A percentile compares a stretch with the other conserved stretches of the same genome.
Evolutionary conservation across 2,888 invertebrate species (phyloP).

Genomic region (Oxycera nigricornis): DNA sequence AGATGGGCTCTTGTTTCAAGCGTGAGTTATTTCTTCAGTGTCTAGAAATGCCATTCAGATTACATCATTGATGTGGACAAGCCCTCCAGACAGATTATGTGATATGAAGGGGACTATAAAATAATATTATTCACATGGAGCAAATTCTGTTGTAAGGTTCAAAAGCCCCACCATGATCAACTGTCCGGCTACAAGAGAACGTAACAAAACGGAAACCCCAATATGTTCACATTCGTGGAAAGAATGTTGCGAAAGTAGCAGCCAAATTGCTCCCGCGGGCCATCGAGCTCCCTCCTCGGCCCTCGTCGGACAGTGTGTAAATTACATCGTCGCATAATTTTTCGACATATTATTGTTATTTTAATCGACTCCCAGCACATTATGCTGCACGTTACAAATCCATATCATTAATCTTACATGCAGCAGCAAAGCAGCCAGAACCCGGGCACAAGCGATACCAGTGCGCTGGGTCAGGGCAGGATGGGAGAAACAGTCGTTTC

Average conservation of each 20-base stretch:
- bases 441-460: not conserved
- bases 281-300: not conserved
- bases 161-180: not conserved
- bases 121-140: not conserved
- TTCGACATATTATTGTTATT: conserved; percentile 37
- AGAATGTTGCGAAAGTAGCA: not conserved
- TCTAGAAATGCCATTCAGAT: too few species aligned
- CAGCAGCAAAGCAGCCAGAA: too few species aligned
- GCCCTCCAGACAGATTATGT: not conserved
- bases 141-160: not conserved
- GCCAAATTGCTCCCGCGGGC: conserved; percentile 2
- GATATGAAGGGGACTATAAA: not conserved
- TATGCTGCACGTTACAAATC: conserved; percentile 34
- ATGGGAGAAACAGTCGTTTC: not conserved
- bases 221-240: too few species aligned
- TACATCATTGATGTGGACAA: too few species aligned
- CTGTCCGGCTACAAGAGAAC: not conserved
- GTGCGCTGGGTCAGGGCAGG: too few species aligned
- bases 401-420: conserved; percentile 35
- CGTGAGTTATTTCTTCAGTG: not conserved
- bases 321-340: conserved; percentile 36
- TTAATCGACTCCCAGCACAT: conserved; percentile 28
- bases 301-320: conserved; percentile 23
- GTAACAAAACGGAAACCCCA: not conserved
- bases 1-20: not conserved